These are phyloP conservation scores for Iphiclides podalirius DNA, from an alignment of 2,888 invertebrate species.

Conservation along the genomic window DNA sequence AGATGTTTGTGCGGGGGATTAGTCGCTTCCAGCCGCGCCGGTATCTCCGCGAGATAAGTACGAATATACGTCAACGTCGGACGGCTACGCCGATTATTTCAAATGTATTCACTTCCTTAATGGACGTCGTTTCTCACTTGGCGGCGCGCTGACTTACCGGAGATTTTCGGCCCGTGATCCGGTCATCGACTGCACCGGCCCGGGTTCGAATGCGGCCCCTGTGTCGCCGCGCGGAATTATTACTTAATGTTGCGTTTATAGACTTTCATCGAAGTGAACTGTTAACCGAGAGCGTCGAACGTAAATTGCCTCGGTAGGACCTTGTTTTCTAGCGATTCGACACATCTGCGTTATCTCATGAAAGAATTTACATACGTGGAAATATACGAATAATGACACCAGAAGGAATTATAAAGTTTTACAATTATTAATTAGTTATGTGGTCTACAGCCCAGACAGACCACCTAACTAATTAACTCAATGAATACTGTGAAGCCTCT, in stretches of 20 bases:
- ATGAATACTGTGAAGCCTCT: no score
- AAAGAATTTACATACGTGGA: no score
- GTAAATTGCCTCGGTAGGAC: no score
- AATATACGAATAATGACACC: no score
- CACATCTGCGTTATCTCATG: no score
- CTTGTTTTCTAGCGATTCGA: no score
- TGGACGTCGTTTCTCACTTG: conserved; percentile 77
- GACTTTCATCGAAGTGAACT: not conserved
- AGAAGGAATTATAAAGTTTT: no score
- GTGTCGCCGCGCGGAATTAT: not conserved
- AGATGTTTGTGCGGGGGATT: conserved; percentile 78
- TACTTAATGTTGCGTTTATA: not conserved
- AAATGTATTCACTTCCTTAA: conserved; percentile 81
- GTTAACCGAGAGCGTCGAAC: no score
- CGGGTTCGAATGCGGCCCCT: conserved; percentile 39
- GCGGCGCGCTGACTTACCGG: conserved; percentile 68
- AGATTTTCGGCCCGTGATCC: conserved; percentile 74
- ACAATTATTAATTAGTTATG: no score
- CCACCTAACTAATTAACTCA: no score
- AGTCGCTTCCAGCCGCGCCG: conserved; percentile 76
- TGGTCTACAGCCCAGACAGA: no score
- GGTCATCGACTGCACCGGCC: conserved; percentile 73
- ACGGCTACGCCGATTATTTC: conserved; percentile 80
- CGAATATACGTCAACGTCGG: conserved; percentile 80
- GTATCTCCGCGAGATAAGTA: conserved; percentile 79